Conservation (phyloP, 1,140 invertebrate species). For the Coelopa frigida region DNA sequence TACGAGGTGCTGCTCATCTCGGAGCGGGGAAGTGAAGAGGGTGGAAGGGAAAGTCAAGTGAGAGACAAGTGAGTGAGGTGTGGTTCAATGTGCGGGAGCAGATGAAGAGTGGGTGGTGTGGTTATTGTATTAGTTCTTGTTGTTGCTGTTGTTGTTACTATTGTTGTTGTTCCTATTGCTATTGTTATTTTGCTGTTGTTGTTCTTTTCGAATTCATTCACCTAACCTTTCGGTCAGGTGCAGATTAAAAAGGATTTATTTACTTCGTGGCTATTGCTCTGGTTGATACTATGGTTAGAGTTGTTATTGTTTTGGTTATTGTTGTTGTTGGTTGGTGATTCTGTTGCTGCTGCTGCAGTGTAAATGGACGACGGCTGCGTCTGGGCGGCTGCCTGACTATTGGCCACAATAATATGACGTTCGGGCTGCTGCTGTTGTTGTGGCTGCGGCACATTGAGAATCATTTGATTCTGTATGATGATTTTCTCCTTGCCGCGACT, state of each 20-base stretch:
- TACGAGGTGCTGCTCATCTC: too few species aligned
- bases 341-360: slow-evolving; percentile 5
- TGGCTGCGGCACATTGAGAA: slow-evolving; percentile 34
- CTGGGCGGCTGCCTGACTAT: slow-evolving; percentile 6
- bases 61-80: too few species aligned
- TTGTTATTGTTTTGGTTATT: slow-evolving; percentile 11
- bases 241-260: too few species aligned
- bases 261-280: too few species aligned
- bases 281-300: too few species aligned
- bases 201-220: too few species aligned
- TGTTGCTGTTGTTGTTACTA: slow-evolving; percentile 19
- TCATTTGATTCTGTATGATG: slow-evolving; percentile 43
- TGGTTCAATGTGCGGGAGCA: too few species aligned
- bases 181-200: slow-evolving; percentile 19
- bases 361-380: slow-evolving; percentile 2
- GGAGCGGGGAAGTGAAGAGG: too few species aligned
- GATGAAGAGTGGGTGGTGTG: too few species aligned
- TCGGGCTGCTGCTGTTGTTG: slow-evolving; percentile 34
- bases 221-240: too few species aligned
- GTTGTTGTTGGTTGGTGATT: slow-evolving; percentile 10
- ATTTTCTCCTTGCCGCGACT: slow-evolving; percentile 34
- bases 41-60: too few species aligned
- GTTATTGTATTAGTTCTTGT: slow-evolving; percentile 17
- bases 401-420: too few species aligned
- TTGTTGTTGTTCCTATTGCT: slow-evolving; percentile 24